Evolutionary conservation across 1,140 invertebrate species (phyloP).

Genomic region (Chionoecetes opilio): DNA sequence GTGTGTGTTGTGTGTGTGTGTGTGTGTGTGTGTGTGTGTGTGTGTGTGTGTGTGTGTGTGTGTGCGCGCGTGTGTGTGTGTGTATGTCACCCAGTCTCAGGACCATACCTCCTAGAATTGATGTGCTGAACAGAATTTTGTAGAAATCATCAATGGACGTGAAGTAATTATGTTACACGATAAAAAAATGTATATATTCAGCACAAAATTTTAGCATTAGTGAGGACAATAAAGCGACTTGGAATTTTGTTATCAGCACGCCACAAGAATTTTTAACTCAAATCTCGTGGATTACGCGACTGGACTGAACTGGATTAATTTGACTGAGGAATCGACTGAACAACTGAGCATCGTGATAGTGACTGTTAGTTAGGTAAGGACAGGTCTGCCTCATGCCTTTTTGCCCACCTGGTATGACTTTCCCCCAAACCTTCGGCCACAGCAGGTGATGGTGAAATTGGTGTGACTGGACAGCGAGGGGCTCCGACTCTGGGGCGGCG

Average conservation of each 20-base stretch:
- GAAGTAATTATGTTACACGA: no score
- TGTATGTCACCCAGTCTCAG: not conserved
- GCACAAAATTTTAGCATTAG: not conserved
- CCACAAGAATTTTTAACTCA: not conserved
- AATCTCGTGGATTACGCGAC: not conserved
- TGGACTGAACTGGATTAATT: not conserved
- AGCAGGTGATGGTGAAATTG: constrained; percentile 81
- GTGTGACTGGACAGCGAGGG: constrained; percentile 80
- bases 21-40: constrained; percentile 47
- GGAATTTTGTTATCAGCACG: not conserved
- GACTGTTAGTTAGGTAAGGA: constrained; percentile 63
- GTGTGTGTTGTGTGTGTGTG: not conserved
- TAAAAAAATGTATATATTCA: not conserved
- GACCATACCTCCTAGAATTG: not conserved
- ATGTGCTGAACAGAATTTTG: not conserved
- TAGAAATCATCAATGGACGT: not conserved
- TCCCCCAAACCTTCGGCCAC: constrained; percentile 81
- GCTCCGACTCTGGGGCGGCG: constrained; percentile 80
- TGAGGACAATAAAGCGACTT: not conserved
- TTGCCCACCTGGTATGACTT: constrained; percentile 81
- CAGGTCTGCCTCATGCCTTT: constrained; percentile 79
- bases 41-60: constrained; percentile 35
- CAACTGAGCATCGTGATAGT: constrained; percentile 45
- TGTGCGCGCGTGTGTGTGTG: not conserved
- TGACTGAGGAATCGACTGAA: constrained; percentile 35